Evolutionary conservation across 1,140 invertebrate species (phyloP).

Genomic region (Caerostris darwini): DNA sequence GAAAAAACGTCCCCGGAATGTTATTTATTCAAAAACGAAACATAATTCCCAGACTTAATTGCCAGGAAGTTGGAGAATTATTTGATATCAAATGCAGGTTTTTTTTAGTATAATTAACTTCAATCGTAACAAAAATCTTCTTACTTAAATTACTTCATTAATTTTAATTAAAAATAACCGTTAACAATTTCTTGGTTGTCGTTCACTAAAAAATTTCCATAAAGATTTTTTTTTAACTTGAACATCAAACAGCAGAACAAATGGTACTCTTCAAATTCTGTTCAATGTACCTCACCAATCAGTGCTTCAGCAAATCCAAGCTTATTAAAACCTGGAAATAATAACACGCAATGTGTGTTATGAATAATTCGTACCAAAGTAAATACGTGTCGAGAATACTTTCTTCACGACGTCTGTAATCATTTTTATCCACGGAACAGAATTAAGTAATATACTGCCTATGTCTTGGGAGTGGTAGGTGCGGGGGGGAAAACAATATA

Average conservation of each 20-base stretch:
- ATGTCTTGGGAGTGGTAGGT: background rate
- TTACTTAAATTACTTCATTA: too few relatives aligned
- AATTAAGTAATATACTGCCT: conserved; percentile 10
- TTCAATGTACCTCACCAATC: background rate
- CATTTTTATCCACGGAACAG: conserved; percentile 11
- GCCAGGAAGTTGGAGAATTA: too few relatives aligned
- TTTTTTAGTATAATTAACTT: too few relatives aligned
- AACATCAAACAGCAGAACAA: background rate
- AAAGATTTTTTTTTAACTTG: too few relatives aligned
- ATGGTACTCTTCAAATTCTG: background rate
- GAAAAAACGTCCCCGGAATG: too few relatives aligned
- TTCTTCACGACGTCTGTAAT: background rate
- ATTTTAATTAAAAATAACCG: too few relatives aligned
- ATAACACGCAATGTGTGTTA: conserved; percentile 23
- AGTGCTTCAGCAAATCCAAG: background rate
- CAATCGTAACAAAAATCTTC: too few relatives aligned
- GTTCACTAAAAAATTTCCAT: too few relatives aligned
- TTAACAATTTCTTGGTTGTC: too few relatives aligned
- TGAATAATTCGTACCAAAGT: background rate
- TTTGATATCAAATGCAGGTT: too few relatives aligned
- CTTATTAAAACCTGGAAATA: conserved; percentile 7
- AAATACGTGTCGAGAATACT: conserved; percentile 11
- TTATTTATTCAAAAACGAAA: too few relatives aligned
- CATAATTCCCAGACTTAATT: too few relatives aligned
- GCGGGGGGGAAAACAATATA: background rate